phyloP scores from a whole-genome alignment of 2,888 invertebrate species.

The Mimas tiliae region DNA sequence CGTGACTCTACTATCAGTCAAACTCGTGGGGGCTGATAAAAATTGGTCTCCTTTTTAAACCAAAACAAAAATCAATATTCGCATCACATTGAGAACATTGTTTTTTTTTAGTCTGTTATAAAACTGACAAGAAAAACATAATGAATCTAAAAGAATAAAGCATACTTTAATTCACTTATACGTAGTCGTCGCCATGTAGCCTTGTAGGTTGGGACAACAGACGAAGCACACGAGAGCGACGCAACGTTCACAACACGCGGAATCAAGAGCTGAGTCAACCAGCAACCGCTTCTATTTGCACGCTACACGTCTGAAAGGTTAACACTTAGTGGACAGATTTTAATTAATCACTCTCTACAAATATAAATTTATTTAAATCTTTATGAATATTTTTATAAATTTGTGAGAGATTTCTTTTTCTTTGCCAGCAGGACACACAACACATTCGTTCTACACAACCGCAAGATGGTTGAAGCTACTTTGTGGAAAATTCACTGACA shows the following conservation, averaged over 20 bases:
- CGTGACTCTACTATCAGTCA: no score
- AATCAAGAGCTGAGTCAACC: conserved; percentile 80
- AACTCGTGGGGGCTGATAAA: no score
- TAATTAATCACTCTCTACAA: conserved; percentile 9
- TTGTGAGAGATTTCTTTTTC: neutral
- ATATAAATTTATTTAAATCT: neutral
- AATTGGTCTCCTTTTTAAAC: no score
- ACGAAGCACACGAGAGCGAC: conserved; percentile 46
- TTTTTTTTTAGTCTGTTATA: no score
- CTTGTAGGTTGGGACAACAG: conserved; percentile 39
- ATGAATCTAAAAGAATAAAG: neutral
- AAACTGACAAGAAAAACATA: no score
- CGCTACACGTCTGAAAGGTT: conserved; percentile 67
- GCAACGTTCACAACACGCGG: conserved; percentile 68
- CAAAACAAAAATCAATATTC: no score
- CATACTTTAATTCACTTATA: conserved; percentile 10
- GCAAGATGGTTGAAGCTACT: no score
- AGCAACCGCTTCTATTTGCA: conserved; percentile 67
- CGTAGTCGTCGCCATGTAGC: neutral
- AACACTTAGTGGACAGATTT: conserved; percentile 34
- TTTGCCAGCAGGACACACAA: no score
- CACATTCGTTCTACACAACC: no score
- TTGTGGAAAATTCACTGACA: no score
- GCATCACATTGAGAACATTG: no score
- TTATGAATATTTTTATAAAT: neutral